A percentile compares a stretch with the other conserved stretches of the same genome.
Conservation (phyloP, 2,113 vertebrate genomes). For the Dicentrarchus labrax region DNA sequence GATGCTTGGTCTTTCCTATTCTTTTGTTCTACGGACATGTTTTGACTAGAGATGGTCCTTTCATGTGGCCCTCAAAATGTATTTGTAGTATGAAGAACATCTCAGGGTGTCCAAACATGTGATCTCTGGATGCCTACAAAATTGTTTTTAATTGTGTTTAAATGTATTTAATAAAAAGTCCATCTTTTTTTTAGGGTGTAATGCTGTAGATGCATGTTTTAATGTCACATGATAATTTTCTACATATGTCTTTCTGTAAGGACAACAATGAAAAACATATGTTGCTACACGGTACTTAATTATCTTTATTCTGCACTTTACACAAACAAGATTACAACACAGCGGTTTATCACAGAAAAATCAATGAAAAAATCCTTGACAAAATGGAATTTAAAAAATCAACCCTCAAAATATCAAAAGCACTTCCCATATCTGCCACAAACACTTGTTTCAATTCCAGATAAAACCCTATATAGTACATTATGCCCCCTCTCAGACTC, state of each 20-base stretch:
- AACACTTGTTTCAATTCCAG: conserved; percentile 39
- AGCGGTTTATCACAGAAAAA: not conserved
- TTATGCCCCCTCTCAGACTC: conserved; percentile 12
- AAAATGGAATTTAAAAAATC: not conserved
- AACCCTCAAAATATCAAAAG: not conserved
- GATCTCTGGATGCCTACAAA: not conserved
- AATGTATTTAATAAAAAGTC: not conserved
- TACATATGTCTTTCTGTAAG: not conserved
- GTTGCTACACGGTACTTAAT: not conserved
- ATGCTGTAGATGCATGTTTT: not conserved
- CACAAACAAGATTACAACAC: not conserved
- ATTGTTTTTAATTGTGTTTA: not conserved
- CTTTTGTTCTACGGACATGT: not conserved
- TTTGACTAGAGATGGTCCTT: not conserved
- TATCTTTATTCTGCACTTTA: not conserved
- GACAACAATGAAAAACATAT: not conserved
- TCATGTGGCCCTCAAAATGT: not conserved
- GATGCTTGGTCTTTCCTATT: not conserved
- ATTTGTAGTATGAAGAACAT: not conserved
- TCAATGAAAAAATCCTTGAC: not conserved
- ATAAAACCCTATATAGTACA: not conserved
- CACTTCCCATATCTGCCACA: not conserved
- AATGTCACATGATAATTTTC: conserved; percentile 3
- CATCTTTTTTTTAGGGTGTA: not conserved
- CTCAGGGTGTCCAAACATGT: not conserved